Base-by-base conservation (phyloP, 1,140 invertebrate genomes). In the Panagrolaimus sp. region DNA sequence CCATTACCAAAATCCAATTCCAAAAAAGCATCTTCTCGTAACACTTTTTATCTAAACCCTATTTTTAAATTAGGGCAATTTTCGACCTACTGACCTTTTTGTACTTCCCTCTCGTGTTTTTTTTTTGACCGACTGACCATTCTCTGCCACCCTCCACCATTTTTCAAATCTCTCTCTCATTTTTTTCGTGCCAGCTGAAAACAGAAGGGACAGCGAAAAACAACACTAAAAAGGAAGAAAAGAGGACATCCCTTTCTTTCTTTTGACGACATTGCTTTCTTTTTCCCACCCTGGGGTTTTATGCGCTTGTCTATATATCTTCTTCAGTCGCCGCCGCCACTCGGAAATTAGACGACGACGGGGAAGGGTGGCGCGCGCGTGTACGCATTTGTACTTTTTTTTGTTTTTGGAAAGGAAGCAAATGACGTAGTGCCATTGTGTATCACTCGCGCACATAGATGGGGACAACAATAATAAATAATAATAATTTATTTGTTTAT, bases 371-470 rank as follows among this genome's bases (percentile, higher is more conserved):
- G 31, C 31, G 31, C n/a, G 31, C 31, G 31, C 31, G 31, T 38
- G 31, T 38, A 38, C 31, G 31, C 31, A 38, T 38, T 38, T 38
- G 31, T 38, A 38, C 31, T 38, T 38, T 38, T 38, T 38, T 2
- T 38, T 38, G 31, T 38, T 38, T 38, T 38, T 38, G 31, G 31
- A 38, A 38, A 38, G 31, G 31, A 38, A 38, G 7, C 2, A 25
- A 27, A 20, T 57, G 51, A 57, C 51, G 51, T 57, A 57, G 51
- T 57, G n/a, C 51, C 51, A 57, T 57, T 57, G 51, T 57, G 51
- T 57, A 57, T 27, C 27, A 25, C 20, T 57, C 51, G 20, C 51
- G 51, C 27, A 27, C n/a, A 27, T 57, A 38, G 31, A 38, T 38
- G 31, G 16, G 2, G 0, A 57, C 20, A 57, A 57, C 51, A 57